Evolutionary conservation across 2,888 invertebrate genomes (phyloP), one percentile per base, ranked within the genome.

Genomic region (Heteropelma amictum): DNA sequence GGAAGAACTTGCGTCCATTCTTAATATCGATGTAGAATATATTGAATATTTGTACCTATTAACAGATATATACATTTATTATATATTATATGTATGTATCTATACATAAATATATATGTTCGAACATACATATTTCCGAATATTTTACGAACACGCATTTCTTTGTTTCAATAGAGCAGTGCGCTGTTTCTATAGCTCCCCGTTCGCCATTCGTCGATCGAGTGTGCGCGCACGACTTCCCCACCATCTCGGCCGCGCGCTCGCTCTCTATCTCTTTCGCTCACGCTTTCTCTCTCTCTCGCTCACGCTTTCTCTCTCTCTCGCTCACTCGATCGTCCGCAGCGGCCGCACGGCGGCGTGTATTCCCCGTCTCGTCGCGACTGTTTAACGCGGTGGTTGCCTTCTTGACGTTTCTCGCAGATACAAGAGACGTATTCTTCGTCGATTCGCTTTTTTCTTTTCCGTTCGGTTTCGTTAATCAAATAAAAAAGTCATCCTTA

Each of bases 151-250:
- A 65, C 65, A 54, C 67, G 21, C 58, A 49, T 68, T 72, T 67
- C 72, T 72, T 72, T 72, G 72, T 72, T 72, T 67, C 60, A 21
- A 60, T 60, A 51, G 35, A 42, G 49, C 19, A 30, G 60, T n/a
- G 38, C 12, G 49, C 49, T 17, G 68, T 63, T 56, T 61, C 63
- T 73, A 69, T 69, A 35, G 68, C 72, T 61, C 61, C 47, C 3
- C 40, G 71, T 75, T 75, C 75, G 65, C 75, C 71, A 75, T 75
- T 75, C 67, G 75, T 40, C 33, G 65, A 56, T 71, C 71, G 75
- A 71, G 71, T 61, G 65, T 65, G 71, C 71, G 64, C 61, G 53
- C 71, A 40, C 65, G 42, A 54, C 56, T 28, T 40, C 49, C 53
- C 30, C 67, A 23, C 61, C 74, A 28, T 33, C 67, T 54, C 42